These are phyloP conservation scores for Oryctes rhinoceros DNA, from an alignment of 1,140 invertebrate genomes.

Conservation along the genomic window DNA sequence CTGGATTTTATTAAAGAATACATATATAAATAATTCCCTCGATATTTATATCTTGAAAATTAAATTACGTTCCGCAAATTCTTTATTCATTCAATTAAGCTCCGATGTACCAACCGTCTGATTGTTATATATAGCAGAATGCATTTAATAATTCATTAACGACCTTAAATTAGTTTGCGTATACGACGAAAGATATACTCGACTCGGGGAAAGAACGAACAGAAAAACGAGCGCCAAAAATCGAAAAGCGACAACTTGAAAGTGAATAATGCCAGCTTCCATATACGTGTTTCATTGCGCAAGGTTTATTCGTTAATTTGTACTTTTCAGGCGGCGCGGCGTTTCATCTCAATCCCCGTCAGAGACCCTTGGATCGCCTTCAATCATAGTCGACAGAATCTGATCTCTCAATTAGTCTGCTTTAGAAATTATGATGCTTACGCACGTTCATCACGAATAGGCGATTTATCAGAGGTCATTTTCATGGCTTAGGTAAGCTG, in stretches of 20 bases:
- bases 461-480: conserved; percentile 38
- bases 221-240: background rate
- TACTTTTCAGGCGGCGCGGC: conserved; percentile 49
- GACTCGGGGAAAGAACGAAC: background rate
- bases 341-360: conserved; percentile 51
- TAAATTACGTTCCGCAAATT: too few relatives aligned
- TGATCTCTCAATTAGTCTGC: conserved; percentile 50
- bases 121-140: too few relatives aligned
- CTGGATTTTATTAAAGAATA: too few relatives aligned
- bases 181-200: background rate
- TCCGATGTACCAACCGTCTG: too few relatives aligned
- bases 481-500: conserved; percentile 34
- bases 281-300: conserved; percentile 46
- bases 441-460: conserved; percentile 25
- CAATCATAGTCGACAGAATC: conserved; percentile 49
- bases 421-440: conserved; percentile 43
- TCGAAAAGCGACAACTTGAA: background rate
- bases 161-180: too few relatives aligned
- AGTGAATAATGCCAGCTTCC: conserved; percentile 20
- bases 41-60: too few relatives aligned
- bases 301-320: conserved; percentile 50
- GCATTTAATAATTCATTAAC: too few relatives aligned
- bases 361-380: conserved; percentile 46
- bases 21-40: too few relatives aligned
- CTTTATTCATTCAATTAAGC: too few relatives aligned